Evolutionary conservation across 2,113 vertebrate species (phyloP), one percentile per base, ranked within the genome.

Genomic region (Hippoglossus stenolepis): DNA sequence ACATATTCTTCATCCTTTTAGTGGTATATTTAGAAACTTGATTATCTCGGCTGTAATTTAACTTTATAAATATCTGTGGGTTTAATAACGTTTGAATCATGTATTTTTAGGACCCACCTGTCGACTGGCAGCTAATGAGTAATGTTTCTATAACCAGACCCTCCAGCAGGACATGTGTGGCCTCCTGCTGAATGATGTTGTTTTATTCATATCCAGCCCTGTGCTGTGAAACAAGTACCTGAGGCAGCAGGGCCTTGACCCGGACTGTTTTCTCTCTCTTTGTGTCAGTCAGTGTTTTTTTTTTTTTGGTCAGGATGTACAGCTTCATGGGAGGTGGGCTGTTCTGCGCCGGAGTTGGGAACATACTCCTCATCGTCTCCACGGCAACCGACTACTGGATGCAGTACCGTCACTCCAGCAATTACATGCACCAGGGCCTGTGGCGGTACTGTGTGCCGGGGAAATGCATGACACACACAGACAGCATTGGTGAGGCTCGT

Each of bases 241-340:
- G 63, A 85, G 75, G 20, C 2, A 13, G 57, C 2, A 13, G 57
- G 53, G 38, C 75, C 70, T 73, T 90, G 79, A 91, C 83, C 70
- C 10, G 51, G 47, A 71, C 53, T 38, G 35, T 59, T 62, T 43
- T 54, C 71, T 59, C 35, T 58, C 43, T 59, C 47, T 62, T 2
- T 40, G 3, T 86, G 81, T 89, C 62, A 86, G 73, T 85, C 77
- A 72, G 83, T 86, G 47, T 74, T 72, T 51, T 49, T 49, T 49
- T 26, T 17, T 28, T 60, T 60, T 90, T 84, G 73, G 61, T 68
- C 85, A 94, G 82, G 86, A 95, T 95, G 95, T 95, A 95, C 90
- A 95, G 94, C 91, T 95, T 95, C 89, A 95, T 95, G 95, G 94
- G 95, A 88, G 94, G 95, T 65, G 95, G 94, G 77, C 85, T 95